Percentiles rank a stretch among this genome's conserved stretches.
Evolutionary conservation across 2,113 vertebrate genomes (phyloP).

Genomic region (Epinephelus cyanopodus): DNA sequence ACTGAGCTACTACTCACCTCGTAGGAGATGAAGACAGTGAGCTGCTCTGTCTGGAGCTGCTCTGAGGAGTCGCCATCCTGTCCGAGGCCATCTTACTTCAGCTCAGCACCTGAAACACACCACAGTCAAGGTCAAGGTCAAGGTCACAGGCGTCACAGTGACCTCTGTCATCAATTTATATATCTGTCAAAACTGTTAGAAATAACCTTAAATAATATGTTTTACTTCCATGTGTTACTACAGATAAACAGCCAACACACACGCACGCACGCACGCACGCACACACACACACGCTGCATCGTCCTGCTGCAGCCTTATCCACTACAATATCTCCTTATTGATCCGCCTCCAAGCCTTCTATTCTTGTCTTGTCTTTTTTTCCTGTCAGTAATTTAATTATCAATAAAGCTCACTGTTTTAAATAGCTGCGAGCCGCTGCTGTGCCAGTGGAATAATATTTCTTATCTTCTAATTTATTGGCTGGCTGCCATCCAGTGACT

Average conservation of each 20-base stretch:
- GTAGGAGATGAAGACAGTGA: conserved; percentile 87
- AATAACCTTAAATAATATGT: too few relatives aligned
- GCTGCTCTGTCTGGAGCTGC: conserved; percentile 84
- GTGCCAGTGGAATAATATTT: conserved; percentile 83
- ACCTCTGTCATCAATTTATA: neutral
- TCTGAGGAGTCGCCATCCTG: conserved; percentile 88
- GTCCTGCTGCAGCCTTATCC: conserved; percentile 54
- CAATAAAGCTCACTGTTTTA: conserved; percentile 81
- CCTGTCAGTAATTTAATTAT: conserved; percentile 82
- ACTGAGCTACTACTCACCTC: conserved; percentile 83
- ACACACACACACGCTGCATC: conserved; percentile 25
- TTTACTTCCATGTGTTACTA: too few relatives aligned
- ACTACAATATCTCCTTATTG: conserved; percentile 72
- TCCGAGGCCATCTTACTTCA: conserved; percentile 70
- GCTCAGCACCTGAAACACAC: conserved; percentile 73
- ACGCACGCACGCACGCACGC: neutral
- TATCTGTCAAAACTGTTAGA: neutral
- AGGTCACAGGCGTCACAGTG: neutral
- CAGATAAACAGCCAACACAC: neutral
- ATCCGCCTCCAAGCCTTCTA: conserved; percentile 77
- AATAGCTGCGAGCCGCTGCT: conserved; percentile 74
- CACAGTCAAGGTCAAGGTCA: neutral
- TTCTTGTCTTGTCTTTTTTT: conserved; percentile 75
- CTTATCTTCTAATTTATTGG: conserved; percentile 84
- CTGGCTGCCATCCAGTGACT: conserved; percentile 81